Evolutionary conservation across 2,113 vertebrate species (phyloP), one percentile per base, ranked within the genome.

Genomic region (Pygoscelis antarcticus): DNA sequence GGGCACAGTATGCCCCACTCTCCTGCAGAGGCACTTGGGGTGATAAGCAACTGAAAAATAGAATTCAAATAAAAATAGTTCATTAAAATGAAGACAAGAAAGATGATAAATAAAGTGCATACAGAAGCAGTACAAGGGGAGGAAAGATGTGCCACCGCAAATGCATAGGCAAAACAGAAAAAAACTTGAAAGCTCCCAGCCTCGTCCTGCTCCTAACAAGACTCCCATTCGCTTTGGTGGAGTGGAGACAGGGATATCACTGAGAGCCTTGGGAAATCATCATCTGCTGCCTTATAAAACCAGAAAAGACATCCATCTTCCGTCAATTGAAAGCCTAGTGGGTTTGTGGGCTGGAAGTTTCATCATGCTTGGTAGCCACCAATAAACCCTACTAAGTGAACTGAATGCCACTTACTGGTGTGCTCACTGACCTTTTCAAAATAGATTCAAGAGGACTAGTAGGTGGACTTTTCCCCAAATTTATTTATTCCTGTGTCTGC

Each of bases 31-130:
- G 38, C 91, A 91, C 62, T 91, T 80, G 68, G 74, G 61, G 80
- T 96, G 92, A 93, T 89, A 93, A 96, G 77, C 20, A 86, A 93
- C 81, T 44, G 74, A 85, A 96, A 97, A 91, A 83, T 42, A 91
- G 40, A 76, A 91, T 61, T 93, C 6, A 91, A 87, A 74, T 92
- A 85, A 97, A 95, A 90, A 93, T 69, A 55, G 62, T 54, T 91
- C 62, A 90, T 93, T 95, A 93, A 79, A 90, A 72, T 7, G 44
- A 93, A 93, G 51, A 80, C 25, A 84, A 84, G 52, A 92, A 92
- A 74, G 36, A 66, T 64, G 80, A 92, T 70, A 89, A 95, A 96
- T 72, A 89, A 88, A 87, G 13, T 36, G 34, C 34, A 49, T 52
- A 52, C 1, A 3, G 42, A 87, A 81, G 25, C 32, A 82, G 36